Percentiles rank a stretch among this genome's conserved stretches.
These are phyloP conservation scores for Apocrypta bakeri DNA, from an alignment of 1,140 invertebrate genomes.

Conservation along the genomic window DNA sequence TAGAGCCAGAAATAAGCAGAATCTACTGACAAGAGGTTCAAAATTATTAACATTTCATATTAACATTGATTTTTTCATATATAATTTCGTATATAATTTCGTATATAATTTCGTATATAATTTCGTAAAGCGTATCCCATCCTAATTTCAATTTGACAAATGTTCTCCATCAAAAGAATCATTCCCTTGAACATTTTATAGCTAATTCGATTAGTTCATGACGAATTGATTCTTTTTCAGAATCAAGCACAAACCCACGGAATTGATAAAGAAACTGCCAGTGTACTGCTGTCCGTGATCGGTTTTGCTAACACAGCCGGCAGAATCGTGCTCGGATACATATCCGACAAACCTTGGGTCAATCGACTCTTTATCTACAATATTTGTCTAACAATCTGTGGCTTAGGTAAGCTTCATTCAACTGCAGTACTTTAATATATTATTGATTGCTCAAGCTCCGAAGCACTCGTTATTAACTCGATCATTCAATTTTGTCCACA, in stretches of 20 bases:
- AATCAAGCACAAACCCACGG: slow-evolving; percentile 9
- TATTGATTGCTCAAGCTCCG: not conserved
- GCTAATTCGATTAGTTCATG: not conserved
- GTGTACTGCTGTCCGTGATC: slow-evolving; percentile 84
- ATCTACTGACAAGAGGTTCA: no score
- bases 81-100: no score
- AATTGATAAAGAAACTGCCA: slow-evolving; percentile 66
- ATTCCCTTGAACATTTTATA: no score
- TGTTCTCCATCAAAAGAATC: no score
- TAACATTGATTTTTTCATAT: no score
- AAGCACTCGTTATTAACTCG: not conserved
- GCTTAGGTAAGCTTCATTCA: slow-evolving; percentile 80
- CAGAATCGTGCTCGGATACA: slow-evolving; percentile 87
- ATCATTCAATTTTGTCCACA: slow-evolving; percentile 70
- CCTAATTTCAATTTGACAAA: no score
- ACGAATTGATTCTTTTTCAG: not conserved
- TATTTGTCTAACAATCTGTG: slow-evolving; percentile 87
- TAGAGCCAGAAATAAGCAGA: no score
- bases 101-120: no score
- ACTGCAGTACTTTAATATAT: not conserved
- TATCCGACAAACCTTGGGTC: slow-evolving; percentile 91
- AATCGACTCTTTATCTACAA: slow-evolving; percentile 94
- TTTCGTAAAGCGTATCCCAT: no score
- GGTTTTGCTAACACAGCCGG: slow-evolving; percentile 93
- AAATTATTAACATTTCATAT: no score